phyloP scores from a whole-genome alignment of 2,797 vertebrate genomes.

The Takifugu rubripes region DNA sequence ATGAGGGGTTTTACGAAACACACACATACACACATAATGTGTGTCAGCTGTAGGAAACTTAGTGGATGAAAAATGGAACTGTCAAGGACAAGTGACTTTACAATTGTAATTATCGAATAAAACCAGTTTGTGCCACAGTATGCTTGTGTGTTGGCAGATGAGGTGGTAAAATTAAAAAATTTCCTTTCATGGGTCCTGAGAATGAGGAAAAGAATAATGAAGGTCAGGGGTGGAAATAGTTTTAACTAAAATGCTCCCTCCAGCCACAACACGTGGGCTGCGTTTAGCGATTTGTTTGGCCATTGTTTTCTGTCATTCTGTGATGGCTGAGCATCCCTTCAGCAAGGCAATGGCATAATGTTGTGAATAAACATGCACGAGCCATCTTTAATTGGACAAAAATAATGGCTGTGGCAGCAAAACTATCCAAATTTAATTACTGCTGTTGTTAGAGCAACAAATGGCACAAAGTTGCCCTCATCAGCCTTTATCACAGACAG shows the following conservation, averaged over 20 bases:
- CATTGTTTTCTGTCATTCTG: background rate
- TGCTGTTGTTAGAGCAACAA: slow-evolving; percentile 23
- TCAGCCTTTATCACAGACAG: slow-evolving; percentile 9
- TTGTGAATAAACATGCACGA: slow-evolving; percentile 24
- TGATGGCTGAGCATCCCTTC: slow-evolving; percentile 29
- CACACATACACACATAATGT: too few species aligned
- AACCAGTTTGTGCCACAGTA: too few species aligned
- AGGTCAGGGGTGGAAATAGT: slow-evolving; percentile 24
- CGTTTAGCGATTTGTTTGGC: slow-evolving; percentile 17
- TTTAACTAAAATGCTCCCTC: slow-evolving; percentile 20
- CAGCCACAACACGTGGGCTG: slow-evolving; percentile 9
- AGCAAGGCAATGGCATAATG: slow-evolving; percentile 36
- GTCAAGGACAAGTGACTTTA: too few species aligned
- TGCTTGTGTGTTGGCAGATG: too few species aligned
- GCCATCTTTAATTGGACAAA: slow-evolving; percentile 39
- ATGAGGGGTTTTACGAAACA: too few species aligned
- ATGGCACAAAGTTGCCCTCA: slow-evolving; percentile 21
- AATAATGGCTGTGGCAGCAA: slow-evolving; percentile 43
- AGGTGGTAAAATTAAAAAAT: too few species aligned
- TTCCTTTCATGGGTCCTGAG: too few species aligned
- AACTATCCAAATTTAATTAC: slow-evolving; percentile 31
- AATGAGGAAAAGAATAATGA: background rate
- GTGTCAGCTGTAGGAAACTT: too few species aligned
- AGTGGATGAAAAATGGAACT: too few species aligned
- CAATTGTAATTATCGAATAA: too few species aligned